A percentile compares a stretch with the other conserved stretches of the same genome.
Evolutionary conservation across 2,113 vertebrate genomes (phyloP).

Genomic region (Hippolais icterina): DNA sequence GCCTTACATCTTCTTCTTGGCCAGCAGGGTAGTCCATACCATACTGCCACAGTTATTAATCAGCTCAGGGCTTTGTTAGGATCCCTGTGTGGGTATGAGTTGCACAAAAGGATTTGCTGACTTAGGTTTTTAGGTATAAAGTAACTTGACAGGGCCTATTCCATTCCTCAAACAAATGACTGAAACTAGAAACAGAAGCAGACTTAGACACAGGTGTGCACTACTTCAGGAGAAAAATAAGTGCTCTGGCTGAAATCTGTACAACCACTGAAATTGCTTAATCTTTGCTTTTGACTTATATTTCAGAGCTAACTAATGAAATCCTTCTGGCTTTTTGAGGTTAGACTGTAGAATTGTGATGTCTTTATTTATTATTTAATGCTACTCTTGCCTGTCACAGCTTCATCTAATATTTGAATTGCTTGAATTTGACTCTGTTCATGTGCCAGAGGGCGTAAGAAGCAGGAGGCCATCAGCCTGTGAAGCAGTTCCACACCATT

Average conservation of each 20-base stretch:
- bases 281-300: background rate
- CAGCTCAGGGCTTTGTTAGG: background rate
- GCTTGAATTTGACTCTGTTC: background rate
- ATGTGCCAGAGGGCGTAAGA: background rate
- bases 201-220: background rate
- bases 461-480: background rate
- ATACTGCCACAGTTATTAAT: background rate
- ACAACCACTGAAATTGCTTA: background rate
- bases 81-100: background rate
- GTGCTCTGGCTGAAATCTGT: background rate
- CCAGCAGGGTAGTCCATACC: background rate
- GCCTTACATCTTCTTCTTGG: background rate
- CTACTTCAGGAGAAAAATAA: background rate
- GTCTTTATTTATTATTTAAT: background rate
- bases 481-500: background rate
- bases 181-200: background rate
- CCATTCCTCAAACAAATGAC: background rate
- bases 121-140: background rate
- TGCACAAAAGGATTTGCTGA: background rate
- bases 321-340: background rate
- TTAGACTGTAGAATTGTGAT: background rate
- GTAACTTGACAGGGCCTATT: background rate
- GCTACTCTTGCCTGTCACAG: background rate
- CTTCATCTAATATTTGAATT: background rate
- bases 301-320: background rate